A percentile compares a stretch with the other conserved stretches of the same genome.
Evolutionary conservation across 2,797 vertebrate genomes (phyloP).

Genomic region (Mallotus villosus): DNA sequence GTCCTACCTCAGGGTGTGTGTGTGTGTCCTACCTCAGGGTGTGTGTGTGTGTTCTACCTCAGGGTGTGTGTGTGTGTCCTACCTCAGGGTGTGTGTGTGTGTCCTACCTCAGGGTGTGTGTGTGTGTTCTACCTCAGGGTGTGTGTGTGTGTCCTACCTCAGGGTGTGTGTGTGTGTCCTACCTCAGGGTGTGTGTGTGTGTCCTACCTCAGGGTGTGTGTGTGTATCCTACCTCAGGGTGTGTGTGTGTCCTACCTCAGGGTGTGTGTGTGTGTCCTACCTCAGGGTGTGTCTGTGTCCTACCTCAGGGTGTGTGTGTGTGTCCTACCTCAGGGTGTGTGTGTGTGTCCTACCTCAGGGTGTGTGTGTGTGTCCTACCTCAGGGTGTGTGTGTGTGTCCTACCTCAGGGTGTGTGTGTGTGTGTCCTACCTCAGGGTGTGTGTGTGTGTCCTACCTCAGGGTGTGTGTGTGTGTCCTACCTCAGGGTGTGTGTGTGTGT

Average conservation of each 20-base stretch:
- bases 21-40: slow-evolving; percentile 67
- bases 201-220: too few relatives aligned
- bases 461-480: slow-evolving; percentile 58
- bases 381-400: slow-evolving; percentile 69
- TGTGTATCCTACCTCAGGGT: slow-evolving; percentile 67
- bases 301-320: neutral
- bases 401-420: too few relatives aligned
- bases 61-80: neutral
- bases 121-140: slow-evolving; percentile 67
- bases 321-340: slow-evolving; percentile 70
- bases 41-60: too few relatives aligned
- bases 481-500: slow-evolving; percentile 55
- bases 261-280: slow-evolving; percentile 39
- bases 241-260: too few relatives aligned
- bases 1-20: too few relatives aligned
- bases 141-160: too few relatives aligned
- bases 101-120: too few relatives aligned
- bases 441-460: slow-evolving; percentile 63
- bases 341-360: too few relatives aligned
- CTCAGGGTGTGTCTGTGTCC: slow-evolving; percentile 73
- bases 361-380: slow-evolving; percentile 52
- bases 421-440: slow-evolving; percentile 69
- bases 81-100: slow-evolving; percentile 75
- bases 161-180: neutral
- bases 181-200: slow-evolving; percentile 75